Conservation (phyloP, 2,888 invertebrate genomes). For the Zhuqinia jingwanae region DNA sequence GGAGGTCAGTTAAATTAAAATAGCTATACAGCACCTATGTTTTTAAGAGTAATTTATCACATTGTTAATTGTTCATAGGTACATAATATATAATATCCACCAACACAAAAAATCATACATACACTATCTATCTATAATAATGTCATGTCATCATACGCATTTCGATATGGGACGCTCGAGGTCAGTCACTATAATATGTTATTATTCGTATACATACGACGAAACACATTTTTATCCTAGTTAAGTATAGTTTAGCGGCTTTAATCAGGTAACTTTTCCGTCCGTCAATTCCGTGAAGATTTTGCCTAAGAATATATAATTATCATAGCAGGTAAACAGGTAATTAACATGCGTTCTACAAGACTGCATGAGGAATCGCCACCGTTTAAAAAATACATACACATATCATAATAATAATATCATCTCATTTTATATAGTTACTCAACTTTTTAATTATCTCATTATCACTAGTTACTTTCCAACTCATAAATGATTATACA, state of each 20-base stretch:
- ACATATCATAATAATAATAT: no score
- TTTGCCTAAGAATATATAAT: slow-evolving; percentile 8
- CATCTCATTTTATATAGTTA: no score
- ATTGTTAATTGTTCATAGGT: background rate
- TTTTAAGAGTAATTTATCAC: background rate
- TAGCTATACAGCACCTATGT: background rate
- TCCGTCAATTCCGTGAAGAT: slow-evolving; percentile 47
- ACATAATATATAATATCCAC: background rate
- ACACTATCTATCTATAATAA: no score
- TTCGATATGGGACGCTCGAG: slow-evolving; percentile 55
- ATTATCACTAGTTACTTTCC: background rate
- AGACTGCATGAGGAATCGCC: no score
- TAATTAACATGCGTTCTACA: no score
- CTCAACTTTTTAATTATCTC: slow-evolving; percentile 18
- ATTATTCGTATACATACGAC: background rate
- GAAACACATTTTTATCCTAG: background rate
- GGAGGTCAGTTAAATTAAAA: slow-evolving; percentile 62
- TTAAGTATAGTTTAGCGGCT: slow-evolving; percentile 27
- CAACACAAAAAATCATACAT: background rate
- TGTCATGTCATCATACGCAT: slow-evolving; percentile 35
- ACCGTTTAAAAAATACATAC: no score
- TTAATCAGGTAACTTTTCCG: slow-evolving; percentile 38
- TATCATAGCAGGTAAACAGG: no score
- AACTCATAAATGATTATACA: background rate
- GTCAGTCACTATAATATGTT: slow-evolving; percentile 45